Evolutionary conservation across 2,888 invertebrate genomes (phyloP), one percentile per base, ranked within the genome.

Genomic region (Trypoxylon attenuatum): DNA sequence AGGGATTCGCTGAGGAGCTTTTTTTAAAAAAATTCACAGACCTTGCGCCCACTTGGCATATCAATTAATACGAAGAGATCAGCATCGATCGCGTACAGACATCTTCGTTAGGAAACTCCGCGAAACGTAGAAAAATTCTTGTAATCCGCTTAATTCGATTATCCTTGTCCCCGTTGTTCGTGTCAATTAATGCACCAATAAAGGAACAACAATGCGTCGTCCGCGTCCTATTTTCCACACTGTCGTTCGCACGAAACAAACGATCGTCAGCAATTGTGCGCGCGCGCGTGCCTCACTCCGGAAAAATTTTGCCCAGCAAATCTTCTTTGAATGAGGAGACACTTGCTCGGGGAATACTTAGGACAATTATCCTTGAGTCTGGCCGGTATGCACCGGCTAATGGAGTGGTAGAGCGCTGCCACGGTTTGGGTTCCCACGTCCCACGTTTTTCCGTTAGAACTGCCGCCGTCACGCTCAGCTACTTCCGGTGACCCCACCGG

Each of bases 361-460:
- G 63, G 41, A 16, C 25, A 25, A 56, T 75, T 55, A 60, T 55
- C 27, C 22, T 42, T 38, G 38, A 42, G 50, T 15, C 47, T 18
- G 50, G 45, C 56, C 42, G 51, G 22, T 43, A 43, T 18, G 25
- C n/a, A 33, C 22, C 25, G n/a, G 43, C 56, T 69, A 70, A 67
- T 53, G 65, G 68, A 53, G 59, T 50, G 45, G 29, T 19, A 8
- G 50, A 47, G 39, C 19, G 51, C 47, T 41, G 45, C 13, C 46
- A 18, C 41, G 41, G 33, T 25, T 49, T 43, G 27, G 46, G 83
- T 86, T 87, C 86, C 87, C 86, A 53, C 83, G 86, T 87, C 87
- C 87, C 87, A 87, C 87, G 86, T 84, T 87, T 87, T 86, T 86
- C 86, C 87, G 86, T 87, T 86, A 81, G 80, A 78, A 69, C 70